A percentile compares a stretch with the other conserved stretches of the same genome.
Conservation (phyloP, 2,888 invertebrate genomes). For the Drosophila gaucha region DNA sequence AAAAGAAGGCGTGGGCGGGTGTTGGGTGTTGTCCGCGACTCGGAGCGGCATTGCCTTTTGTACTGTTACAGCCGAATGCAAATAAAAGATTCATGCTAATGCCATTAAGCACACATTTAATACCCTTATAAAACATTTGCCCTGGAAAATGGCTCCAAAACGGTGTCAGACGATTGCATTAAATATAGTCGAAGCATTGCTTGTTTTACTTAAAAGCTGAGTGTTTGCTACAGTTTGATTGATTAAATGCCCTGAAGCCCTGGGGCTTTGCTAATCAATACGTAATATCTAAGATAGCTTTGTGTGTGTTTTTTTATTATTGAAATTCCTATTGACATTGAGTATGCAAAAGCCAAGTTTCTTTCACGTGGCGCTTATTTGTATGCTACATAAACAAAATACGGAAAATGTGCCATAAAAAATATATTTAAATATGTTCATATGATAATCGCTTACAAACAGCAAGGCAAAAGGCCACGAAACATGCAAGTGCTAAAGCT, state of each 20-base stretch:
- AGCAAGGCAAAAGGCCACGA: slow-evolving; percentile 31
- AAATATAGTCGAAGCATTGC: slow-evolving; percentile 16
- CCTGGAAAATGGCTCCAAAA: slow-evolving; percentile 30
- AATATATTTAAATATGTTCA: slow-evolving; percentile 38
- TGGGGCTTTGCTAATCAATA: slow-evolving; percentile 6
- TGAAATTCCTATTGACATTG: no score
- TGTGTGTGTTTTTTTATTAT: no score
- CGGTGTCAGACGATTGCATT: slow-evolving; percentile 42
- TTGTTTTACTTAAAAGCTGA: slow-evolving; percentile 5
- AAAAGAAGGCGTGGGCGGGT: slow-evolving; percentile 25
- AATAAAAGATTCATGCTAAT: slow-evolving; percentile 75
- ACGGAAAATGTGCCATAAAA: slow-evolving; percentile 35
- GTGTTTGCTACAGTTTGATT: slow-evolving; percentile 13
- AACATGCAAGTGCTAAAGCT: slow-evolving; percentile 53
- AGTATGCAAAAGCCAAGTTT: neutral
- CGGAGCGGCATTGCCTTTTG: slow-evolving; percentile 17
- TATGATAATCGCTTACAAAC: slow-evolving; percentile 44
- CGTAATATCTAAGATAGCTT: slow-evolving; percentile 1
- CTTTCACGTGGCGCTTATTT: slow-evolving; percentile 39
- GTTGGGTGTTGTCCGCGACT: no score
- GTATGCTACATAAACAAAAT: slow-evolving; percentile 53
- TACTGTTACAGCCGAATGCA: slow-evolving; percentile 31
- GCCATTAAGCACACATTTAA: slow-evolving; percentile 69
- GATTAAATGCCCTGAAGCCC: no score
- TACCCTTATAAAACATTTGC: slow-evolving; percentile 62